Conservation (phyloP, 2,113 vertebrate genomes). For the Phainopepla nitens region DNA sequence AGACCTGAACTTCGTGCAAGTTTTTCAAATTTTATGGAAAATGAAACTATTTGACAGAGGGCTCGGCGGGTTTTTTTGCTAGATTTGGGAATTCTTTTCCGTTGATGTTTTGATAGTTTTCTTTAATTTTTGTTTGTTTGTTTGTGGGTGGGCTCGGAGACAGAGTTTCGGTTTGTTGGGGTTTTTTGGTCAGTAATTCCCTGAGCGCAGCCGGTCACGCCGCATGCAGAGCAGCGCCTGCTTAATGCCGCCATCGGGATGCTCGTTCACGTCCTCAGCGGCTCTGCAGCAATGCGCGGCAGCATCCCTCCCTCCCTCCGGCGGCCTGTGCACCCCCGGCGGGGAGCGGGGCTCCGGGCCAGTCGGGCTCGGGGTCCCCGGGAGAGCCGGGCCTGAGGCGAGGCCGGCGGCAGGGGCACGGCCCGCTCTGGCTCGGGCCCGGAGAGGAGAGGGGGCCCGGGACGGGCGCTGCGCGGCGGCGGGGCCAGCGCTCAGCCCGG, state of each 20-base stretch:
- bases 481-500: neutral
- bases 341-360: neutral
- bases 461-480: no score
- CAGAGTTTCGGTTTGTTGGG: neutral
- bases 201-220: neutral
- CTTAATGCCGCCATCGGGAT: neutral
- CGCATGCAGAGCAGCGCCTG: neutral
- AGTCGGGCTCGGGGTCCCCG: neutral
- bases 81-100: neutral
- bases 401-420: neutral
- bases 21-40: neutral
- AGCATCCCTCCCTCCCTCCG: neutral
- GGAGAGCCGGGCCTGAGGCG: neutral
- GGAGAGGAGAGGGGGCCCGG: rapidly evolving
- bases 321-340: neutral
- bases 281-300: neutral
- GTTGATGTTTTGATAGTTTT: neutral
- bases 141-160: neutral
- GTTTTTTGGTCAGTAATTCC: neutral
- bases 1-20: neutral
- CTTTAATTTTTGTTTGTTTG: neutral
- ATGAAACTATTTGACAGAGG: neutral
- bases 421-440: neutral
- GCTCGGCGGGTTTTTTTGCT: rapidly evolving
- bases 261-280: neutral